These are phyloP conservation scores for Stegostoma tigrinum DNA, from an alignment of 2,113 vertebrate genomes.

Conservation along the genomic window DNA sequence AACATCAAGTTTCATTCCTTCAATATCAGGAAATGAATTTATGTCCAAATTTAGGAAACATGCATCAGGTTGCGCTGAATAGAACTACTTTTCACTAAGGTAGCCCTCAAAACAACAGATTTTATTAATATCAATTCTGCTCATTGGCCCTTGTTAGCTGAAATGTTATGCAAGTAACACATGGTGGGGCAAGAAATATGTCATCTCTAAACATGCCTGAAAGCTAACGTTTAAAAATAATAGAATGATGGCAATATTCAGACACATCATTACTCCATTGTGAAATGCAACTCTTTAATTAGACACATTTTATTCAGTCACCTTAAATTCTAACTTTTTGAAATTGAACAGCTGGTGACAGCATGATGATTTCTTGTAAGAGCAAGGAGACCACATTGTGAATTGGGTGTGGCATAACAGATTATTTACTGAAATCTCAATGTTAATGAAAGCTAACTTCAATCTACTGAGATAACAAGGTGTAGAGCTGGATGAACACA, in stretches of 20 bases:
- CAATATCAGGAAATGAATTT: not conserved
- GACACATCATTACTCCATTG: not conserved
- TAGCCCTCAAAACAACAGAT: not conserved
- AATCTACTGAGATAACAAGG: not conserved
- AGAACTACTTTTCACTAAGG: not conserved
- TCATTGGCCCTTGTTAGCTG: not conserved
- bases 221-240: not conserved
- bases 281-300: not conserved
- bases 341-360: not conserved
- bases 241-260: not conserved
- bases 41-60: not conserved
- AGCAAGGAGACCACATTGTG: not conserved
- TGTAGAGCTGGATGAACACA: too few relatives aligned
- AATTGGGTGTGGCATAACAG: not conserved
- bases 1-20: not conserved
- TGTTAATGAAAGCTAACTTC: not conserved
- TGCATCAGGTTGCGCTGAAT: not conserved
- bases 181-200: not conserved
- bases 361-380: not conserved
- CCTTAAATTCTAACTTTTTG: not conserved
- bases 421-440: not conserved
- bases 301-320: not conserved
- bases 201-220: not conserved
- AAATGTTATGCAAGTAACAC: not conserved
- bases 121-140: not conserved